These are phyloP conservation scores for Stylophora pistillata DNA, from an alignment of 64 coral and sea anemone genomes.

Conservation along the genomic window DNA sequence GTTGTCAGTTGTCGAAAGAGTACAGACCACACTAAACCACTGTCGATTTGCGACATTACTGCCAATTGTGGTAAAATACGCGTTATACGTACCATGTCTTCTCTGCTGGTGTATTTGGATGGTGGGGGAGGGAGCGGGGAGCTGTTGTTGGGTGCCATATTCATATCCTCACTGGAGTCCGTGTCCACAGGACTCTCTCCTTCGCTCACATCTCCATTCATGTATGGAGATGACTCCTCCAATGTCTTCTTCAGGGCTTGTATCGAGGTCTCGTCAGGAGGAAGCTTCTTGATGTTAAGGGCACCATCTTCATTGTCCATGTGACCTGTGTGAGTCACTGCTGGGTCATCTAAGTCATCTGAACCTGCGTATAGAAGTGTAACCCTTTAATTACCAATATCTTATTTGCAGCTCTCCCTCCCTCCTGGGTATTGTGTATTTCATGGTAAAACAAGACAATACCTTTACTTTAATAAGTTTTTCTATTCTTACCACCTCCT, in stretches of 20 bases:
- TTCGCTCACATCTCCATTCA: slow-evolving; percentile 62
- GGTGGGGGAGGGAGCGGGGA: slow-evolving; percentile 39
- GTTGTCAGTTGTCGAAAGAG: too few relatives aligned
- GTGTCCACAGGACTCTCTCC: slow-evolving; percentile 59
- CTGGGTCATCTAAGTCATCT: slow-evolving; percentile 1
- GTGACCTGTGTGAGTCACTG: not conserved
- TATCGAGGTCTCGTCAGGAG: slow-evolving; percentile 38
- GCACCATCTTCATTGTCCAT: slow-evolving; percentile 35
- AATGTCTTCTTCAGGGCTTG: not conserved
- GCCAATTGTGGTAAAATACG: not conserved
- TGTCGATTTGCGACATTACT: too few relatives aligned
- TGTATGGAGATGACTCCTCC: slow-evolving; percentile 41
- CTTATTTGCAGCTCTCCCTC: not conserved
- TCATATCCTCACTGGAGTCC: slow-evolving; percentile 89
- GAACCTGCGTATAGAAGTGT: not conserved
- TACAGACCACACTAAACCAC: too few relatives aligned
- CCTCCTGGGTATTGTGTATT: too few relatives aligned
- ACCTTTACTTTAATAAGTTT: too few relatives aligned
- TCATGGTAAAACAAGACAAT: too few relatives aligned
- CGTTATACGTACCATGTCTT: slow-evolving; percentile 62
- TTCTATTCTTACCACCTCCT: too few relatives aligned
- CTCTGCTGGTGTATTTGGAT: slow-evolving; percentile 78
- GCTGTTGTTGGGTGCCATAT: slow-evolving; percentile 68
- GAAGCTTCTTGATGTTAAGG: slow-evolving; percentile 6
- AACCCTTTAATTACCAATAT: not conserved